Base-by-base conservation (phyloP, 2,113 vertebrate species). In the Tinamus guttatus region DNA sequence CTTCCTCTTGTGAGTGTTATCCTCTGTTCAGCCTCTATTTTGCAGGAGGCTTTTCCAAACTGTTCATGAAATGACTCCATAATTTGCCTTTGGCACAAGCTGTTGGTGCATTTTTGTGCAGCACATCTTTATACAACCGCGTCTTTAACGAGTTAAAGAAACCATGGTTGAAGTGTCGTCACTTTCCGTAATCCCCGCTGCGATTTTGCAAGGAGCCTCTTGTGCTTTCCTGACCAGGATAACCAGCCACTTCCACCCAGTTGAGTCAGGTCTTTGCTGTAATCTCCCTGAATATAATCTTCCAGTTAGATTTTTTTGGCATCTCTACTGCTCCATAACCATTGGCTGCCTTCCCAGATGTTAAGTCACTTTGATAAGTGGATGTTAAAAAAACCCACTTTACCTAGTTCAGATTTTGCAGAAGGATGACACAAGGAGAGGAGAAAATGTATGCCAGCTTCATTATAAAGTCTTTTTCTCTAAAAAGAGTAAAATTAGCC, bases 321-420 rank as follows among this genome's bases (percentile, higher is more conserved):
- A 91, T 71, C 75, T 89, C 83, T 94, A 93, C 90, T 85, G 12
- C 93, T 81, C 77, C 90, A 94, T 87, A 94, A 94, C 77, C 87
- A 73, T 94, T 97, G 96, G 80, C 95, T 92, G 82, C 94, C 88
- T 90, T 96, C 80, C 87, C 90, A 95, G 93, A 91, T 90, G 91
- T 90, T 95, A 96, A 97, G 92, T 96, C 90, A 94, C 95, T 95
- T 96, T 96, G 94, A 95, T 97, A 96, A 97, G 95, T 96, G 97
- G 89, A 96, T 95, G 95, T 97, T 9, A 47, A 47, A 47, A 94
- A 92, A 90, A 96, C 89, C 51, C 96, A 92, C 74, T 97, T 89
- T 87, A 89, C 85, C 82, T 93, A 43, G 40, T 68, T 96, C 62
- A 90, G 70, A 90, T 95, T 97, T 97, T 92, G 81, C 77, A 87